A percentile compares a stretch with the other conserved stretches of the same genome.
Conservation (phyloP, 2,113 vertebrate genomes). For the Ploceus nigricollis region DNA sequence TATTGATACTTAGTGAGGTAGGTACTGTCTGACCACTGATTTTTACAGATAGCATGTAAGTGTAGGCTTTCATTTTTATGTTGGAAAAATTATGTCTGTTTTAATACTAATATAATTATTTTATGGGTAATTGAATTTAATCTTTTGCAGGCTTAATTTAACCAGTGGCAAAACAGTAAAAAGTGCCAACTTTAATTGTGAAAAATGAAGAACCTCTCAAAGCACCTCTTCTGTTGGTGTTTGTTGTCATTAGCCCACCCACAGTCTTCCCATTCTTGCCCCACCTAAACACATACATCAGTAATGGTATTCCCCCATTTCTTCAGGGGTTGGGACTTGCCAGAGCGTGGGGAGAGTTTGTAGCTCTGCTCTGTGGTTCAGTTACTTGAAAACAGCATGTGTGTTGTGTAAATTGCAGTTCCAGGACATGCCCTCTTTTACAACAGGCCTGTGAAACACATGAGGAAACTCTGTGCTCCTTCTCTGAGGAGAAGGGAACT, state of each 20-base stretch:
- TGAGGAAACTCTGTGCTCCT: fast-evolving
- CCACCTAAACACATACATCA: not conserved
- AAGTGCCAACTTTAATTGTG: conserved; percentile 9
- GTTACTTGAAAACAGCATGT: not conserved
- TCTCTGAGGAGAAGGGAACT: not conserved
- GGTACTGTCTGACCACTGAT: not conserved
- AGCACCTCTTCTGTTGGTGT: not conserved
- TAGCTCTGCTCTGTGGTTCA: not conserved
- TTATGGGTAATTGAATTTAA: conserved; percentile 56
- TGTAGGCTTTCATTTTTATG: not conserved
- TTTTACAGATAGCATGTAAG: conserved; percentile 19
- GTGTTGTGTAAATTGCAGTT: not conserved
- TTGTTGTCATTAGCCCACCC: not conserved
- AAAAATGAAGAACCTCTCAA: conserved; percentile 25
- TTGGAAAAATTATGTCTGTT: conserved; percentile 41
- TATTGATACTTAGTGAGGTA: conserved; percentile 29
- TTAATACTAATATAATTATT: conserved; percentile 57
- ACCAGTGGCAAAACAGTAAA: conserved; percentile 34
- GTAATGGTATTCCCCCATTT: not conserved
- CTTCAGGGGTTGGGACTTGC: not conserved
- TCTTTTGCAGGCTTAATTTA: conserved; percentile 59
- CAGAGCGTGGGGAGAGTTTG: not conserved
- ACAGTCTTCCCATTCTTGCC: not conserved
- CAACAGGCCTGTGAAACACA: fast-evolving
- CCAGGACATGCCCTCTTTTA: not conserved